These are phyloP conservation scores for Theropithecus gelada DNA, from an alignment of 2,113 vertebrate genomes.

Conservation along the genomic window DNA sequence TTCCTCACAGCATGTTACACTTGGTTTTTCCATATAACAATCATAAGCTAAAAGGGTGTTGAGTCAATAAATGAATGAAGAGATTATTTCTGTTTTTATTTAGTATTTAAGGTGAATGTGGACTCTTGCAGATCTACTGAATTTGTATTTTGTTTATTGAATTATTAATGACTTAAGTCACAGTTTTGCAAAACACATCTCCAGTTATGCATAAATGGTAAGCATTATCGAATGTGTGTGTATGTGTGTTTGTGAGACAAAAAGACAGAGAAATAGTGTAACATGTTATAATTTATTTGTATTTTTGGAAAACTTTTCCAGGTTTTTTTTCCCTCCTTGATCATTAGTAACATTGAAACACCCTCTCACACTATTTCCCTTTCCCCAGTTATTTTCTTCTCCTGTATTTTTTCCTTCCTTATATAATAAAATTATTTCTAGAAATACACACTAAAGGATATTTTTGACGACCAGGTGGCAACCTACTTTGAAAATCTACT, in stretches of 20 bases:
- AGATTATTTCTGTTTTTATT: not conserved
- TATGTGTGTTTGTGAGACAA: not conserved
- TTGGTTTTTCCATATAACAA: not conserved
- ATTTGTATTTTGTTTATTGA: not conserved
- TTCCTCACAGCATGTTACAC: not conserved
- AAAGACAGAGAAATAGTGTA: not conserved
- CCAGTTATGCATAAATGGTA: not conserved
- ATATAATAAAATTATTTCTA: conserved; percentile 12
- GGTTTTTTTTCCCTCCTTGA: fast-evolving
- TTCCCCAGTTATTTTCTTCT: not conserved
- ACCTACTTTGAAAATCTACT: not conserved
- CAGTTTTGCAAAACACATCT: not conserved
- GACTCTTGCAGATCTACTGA: not conserved
- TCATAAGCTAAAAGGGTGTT: not conserved
- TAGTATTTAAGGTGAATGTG: not conserved
- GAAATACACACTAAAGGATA: not conserved
- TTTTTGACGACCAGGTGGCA: not conserved
- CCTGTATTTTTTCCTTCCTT: not conserved
- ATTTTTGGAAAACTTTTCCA: not conserved
- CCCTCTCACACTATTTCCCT: not conserved
- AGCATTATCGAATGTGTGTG: not conserved
- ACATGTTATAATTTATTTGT: not conserved
- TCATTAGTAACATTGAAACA: not conserved
- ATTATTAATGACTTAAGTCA: not conserved
- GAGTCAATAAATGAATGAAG: not conserved